Evolutionary conservation across 2,888 invertebrate species (phyloP), one percentile per base, ranked within the genome.

Genomic region (Pseudolycoriella hygida): DNA sequence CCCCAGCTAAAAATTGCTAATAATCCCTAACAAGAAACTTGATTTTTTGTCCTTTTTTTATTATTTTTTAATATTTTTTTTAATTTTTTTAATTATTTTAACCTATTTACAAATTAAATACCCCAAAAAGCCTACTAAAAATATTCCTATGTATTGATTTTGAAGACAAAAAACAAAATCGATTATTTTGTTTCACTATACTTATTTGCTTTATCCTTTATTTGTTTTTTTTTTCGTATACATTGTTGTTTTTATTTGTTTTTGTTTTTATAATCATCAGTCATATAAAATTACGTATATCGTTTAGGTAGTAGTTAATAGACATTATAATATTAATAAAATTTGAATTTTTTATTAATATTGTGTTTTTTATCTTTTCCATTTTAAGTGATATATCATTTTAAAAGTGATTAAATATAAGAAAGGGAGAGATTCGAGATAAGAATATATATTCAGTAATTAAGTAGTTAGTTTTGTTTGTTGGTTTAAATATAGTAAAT

Each of bases 201-300:
- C 25, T 25, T 25, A 25, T 25, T 25, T 25, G 25, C 25, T 25
- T 25, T 25, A 25, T 25, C 25, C 25, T 25, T 25, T 25, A 25
- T 25, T 25, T 25, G 4, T 25, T 25, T 25, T 30, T 42, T 51
- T 48, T 48, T 41, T 50, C 47, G 39, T 40, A 40, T 40, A 40
- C 40, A 40, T 40, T 30, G 14, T 34, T 32, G 15, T 42, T 31
- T 42, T 31, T 32, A 30, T 32, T 43, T 17, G n/a, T 32, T 43
- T 25, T 41, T 34, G 43, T 40, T 32, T 44, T 32, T 44, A 47
- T 42, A 47, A 53, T 49, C 48, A 51, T 56, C 55, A 55, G 54
- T 56, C 55, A 56, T 53, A 52, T 52, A 52, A 54, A 25, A 54
- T 57, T 58, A 56, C 57, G 58, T 57, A 57, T 55, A 54, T 54